Evolutionary conservation across 1,140 invertebrate species (phyloP), one percentile per base, ranked within the genome.

Genomic region (Rhyacophila brunnea): DNA sequence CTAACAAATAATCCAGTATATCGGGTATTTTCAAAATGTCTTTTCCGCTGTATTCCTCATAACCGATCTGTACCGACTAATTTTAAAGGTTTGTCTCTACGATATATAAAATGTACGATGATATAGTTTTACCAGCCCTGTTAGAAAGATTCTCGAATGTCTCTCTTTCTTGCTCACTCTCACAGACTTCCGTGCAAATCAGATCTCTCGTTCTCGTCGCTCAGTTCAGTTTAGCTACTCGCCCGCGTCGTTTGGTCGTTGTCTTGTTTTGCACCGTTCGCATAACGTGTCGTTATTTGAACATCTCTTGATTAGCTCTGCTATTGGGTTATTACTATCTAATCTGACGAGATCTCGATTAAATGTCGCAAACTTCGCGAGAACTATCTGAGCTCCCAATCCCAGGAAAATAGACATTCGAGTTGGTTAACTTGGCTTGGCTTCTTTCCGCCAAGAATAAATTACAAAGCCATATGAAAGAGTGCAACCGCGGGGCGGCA

Each of bases 301-400:
- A 28, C 9, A 28, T 28, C 23, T 28, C 23, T 5, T 5, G 9
- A 5, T 5, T 28, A 28, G 23, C 23, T 28, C 23, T 28, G 23
- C 23, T 28, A 28, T 28, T 9, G 4, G 23, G 23, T 28, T 28
- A 28, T 28, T 15, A 15, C 28, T 55, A 55, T 46, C 52, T 55
- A 45, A 55, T 55, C 52, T 55, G 52, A 32, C 15, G 17, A 6
- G 6, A 55, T 40, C 7, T 42, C 20, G 52, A 55, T 46, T 49
- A 58, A 58, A 58, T 58, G 55, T 51, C 34, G 47, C 36, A 34
- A 38, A 58, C 55, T 44, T 58, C 55, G 47, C 55, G 55, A 50
- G 55, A 58, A 58, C 47, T 34, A 10, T 18, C 47, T 23, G 40
- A 17, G 7, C 36, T 13, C 14, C 20, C 18, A 49, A 48, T 28